A percentile compares a stretch with the other conserved stretches of the same genome.
phyloP scores from a whole-genome alignment of 2,888 invertebrate genomes.

The Agriopis leucophaearia region DNA sequence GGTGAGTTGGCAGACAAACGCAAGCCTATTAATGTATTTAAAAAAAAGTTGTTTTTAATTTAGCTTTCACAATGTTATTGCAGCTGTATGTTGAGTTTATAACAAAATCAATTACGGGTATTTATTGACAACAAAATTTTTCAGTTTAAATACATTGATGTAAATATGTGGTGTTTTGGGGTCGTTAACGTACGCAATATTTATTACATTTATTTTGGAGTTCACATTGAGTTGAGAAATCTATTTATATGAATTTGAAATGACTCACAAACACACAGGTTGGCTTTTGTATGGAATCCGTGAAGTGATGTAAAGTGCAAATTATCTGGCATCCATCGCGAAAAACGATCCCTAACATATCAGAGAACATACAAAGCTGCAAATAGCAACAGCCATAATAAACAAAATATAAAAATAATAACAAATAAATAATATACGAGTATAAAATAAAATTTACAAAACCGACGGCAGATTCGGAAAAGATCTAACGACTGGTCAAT shows the following conservation, averaged over 20 bases:
- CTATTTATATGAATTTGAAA: constrained; percentile 2
- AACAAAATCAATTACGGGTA: not conserved
- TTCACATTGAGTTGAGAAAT: not conserved
- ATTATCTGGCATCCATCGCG: not conserved
- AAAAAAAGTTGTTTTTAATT: no score
- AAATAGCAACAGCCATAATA: not conserved
- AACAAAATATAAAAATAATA: not conserved
- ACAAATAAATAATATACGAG: not conserved
- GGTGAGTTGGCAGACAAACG: no score
- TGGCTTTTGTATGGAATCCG: constrained; percentile 1
- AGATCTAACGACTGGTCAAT: no score
- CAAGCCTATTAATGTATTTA: no score
- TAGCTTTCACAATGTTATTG: no score
- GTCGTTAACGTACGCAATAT: constrained; percentile 14
- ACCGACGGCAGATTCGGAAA: no score
- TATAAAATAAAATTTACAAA: no score
- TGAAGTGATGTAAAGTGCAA: not conserved
- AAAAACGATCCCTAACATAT: not conserved
- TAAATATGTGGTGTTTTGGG: constrained; percentile 3
- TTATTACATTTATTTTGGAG: not conserved
- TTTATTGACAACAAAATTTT: constrained; percentile 5
- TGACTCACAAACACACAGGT: not conserved
- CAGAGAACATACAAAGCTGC: not conserved
- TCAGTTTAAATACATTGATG: not conserved
- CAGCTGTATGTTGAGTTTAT: not conserved